phyloP scores from a whole-genome alignment of 2,888 invertebrate species.

The Prosopocoilus inquinatus region DNA sequence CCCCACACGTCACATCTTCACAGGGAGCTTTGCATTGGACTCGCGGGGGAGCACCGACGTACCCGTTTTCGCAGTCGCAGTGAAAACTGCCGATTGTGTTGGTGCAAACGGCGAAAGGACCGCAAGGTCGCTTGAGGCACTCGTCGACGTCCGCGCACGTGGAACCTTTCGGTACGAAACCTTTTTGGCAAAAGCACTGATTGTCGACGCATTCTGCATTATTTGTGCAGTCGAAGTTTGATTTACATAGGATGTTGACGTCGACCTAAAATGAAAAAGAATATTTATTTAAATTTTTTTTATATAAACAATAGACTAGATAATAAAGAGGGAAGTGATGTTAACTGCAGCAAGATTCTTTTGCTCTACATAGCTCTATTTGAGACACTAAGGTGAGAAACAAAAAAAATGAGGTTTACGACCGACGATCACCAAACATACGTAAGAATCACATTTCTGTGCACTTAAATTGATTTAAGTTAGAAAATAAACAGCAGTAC shows the following conservation, averaged over 20 bases:
- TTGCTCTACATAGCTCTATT: too few species aligned
- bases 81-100: conserved; percentile 79
- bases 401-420: too few species aligned
- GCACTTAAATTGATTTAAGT: too few species aligned
- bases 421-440: too few species aligned
- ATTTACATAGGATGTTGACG: conserved; percentile 79
- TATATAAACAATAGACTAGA: neutral
- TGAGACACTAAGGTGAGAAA: too few species aligned
- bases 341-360: too few species aligned
- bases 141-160: conserved; percentile 81
- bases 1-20: conserved; percentile 85
- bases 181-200: conserved; percentile 86
- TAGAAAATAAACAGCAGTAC: too few species aligned
- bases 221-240: conserved; percentile 88
- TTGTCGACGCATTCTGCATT: conserved; percentile 87
- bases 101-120: conserved; percentile 71
- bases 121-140: conserved; percentile 69
- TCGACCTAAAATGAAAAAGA: conserved; percentile 61
- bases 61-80: conserved; percentile 81
- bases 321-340: too few species aligned
- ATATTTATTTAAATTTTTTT: neutral
- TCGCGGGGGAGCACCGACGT: conserved; percentile 78
- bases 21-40: conserved; percentile 85
- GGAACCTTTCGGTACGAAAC: conserved; percentile 77
- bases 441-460: too few species aligned